Evolutionary conservation across 2,113 vertebrate species (phyloP), one percentile per base, ranked within the genome.

Genomic region (Agapornis roseicollis): DNA sequence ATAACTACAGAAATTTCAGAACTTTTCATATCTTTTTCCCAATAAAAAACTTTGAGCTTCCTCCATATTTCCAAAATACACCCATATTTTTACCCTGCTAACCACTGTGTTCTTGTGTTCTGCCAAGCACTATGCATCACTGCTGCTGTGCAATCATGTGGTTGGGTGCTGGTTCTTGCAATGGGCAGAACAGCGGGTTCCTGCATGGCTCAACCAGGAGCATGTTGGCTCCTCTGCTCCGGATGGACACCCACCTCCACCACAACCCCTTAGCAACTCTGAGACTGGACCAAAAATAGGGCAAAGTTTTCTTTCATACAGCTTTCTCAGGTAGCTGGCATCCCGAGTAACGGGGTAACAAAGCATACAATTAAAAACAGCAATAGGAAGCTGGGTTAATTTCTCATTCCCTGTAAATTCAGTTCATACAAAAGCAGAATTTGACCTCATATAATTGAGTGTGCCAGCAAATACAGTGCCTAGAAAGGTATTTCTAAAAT

Each of bases 201-300:
- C 61, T 10, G 0, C 3, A 0, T 3, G 1, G 46, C 70, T 56
- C 18, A 10, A 10, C 42, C 24, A 19, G 31, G 35, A 77, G 35
- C 44, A 31, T 0, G 8, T 8, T 35, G 7, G 20, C 20, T 77
- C 50, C 44, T 35, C 16, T 17, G 31, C 17, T 68, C 44, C 13
- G 11, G 11, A 13, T 22, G 6, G 6, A 35, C 20, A 22, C 27
- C 31, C 27, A 50, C 44, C 63, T 68, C 20, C n/a, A 8, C 19
- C 37, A 69, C 53, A 77, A 14, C 13, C 20, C 53, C 20, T 14
- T 50, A 17, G 31, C 13, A 55, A 16, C 10, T 35, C 61, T 35
- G 35, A 69, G 20, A 9, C 31, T 7, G 11, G 25, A 35, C 19
- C 11, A 35, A 69, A 60, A 44, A 42, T 7, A 9, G 31, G 16